Evolutionary conservation across 2,888 invertebrate species (phyloP), one percentile per base, ranked within the genome.

Genomic region (Eledona agricola): DNA sequence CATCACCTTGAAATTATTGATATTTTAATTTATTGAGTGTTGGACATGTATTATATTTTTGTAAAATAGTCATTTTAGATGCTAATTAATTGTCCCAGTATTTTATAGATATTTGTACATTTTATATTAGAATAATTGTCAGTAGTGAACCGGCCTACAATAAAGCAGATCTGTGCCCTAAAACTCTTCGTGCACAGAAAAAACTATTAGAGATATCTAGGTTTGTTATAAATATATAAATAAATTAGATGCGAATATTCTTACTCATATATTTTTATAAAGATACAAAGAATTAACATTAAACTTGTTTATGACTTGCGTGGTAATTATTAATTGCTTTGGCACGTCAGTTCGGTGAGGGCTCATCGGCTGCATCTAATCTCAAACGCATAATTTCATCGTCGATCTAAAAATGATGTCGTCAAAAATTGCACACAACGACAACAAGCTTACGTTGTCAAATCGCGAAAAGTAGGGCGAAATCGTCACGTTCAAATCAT

Each of bases 61-160:
- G 47, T 53, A 53, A 32, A 40, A 11, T 31, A n/a, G n/a, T 22
- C 13, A 28, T 17, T 46, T 10, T 12, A 5, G 7, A 49, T 13
- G 9, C 13, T 28, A 26, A 25, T 38, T 34, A 26, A n/a, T n/a
- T n/a, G 49, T 49, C 28, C 23, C 38, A 46, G 32, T 37, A 42
- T 51, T 51, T 40, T 58, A 25, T 37, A 51, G 25, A 51, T 55
- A 47, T 37, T 40, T 34, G 19, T 51, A 45, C 38, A 45, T 38
- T 49, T 45, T 54, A 35, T 50, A 40, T 32, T 50, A 42, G n/a
- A n/a, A n/a, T n/a, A n/a, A n/a, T 52, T 45, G 45, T 53, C 56
- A 58, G 65, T 65, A 65, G 65, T 65, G 35, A 59, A 65, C 60
- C 65, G 65, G 65, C 65, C 65, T 65, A 65, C 52, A 53, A 55